phyloP scores from a whole-genome alignment of 2,113 vertebrate species.

The Machaerirhynchus nigripectus region DNA sequence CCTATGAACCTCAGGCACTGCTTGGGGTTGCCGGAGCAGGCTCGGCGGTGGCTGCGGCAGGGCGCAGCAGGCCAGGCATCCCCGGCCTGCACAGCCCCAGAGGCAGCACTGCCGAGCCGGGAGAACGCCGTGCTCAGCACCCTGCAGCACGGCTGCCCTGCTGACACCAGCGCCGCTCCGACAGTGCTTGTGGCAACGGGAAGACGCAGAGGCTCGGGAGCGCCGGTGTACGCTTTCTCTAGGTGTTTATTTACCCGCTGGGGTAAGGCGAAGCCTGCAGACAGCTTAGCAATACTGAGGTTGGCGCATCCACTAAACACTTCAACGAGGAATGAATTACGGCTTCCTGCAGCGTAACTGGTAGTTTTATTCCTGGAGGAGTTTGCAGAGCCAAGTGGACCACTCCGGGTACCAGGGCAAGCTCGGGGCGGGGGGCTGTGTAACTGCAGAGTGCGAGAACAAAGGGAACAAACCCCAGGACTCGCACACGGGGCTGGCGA shows the following conservation, averaged over 20 bases:
- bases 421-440: background rate
- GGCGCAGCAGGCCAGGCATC: background rate
- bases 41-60: background rate
- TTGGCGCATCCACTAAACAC: background rate
- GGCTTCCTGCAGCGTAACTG: background rate
- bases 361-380: background rate
- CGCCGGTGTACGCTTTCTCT: background rate
- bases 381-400: background rate
- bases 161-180: accelerated
- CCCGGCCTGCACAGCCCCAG: background rate
- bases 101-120: background rate
- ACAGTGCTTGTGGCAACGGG: accelerated
- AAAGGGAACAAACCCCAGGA: background rate
- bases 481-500: background rate
- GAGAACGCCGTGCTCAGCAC: background rate
- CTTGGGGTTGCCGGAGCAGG: accelerated
- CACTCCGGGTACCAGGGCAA: background rate
- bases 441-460: background rate
- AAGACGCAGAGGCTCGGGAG: background rate
- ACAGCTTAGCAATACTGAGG: background rate
- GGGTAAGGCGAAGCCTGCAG: background rate
- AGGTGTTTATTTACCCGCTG: background rate
- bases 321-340: background rate
- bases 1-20: accelerated
- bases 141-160: background rate